Base-by-base conservation (phyloP, 2,113 vertebrate genomes). In the Dicentrarchus labrax region DNA sequence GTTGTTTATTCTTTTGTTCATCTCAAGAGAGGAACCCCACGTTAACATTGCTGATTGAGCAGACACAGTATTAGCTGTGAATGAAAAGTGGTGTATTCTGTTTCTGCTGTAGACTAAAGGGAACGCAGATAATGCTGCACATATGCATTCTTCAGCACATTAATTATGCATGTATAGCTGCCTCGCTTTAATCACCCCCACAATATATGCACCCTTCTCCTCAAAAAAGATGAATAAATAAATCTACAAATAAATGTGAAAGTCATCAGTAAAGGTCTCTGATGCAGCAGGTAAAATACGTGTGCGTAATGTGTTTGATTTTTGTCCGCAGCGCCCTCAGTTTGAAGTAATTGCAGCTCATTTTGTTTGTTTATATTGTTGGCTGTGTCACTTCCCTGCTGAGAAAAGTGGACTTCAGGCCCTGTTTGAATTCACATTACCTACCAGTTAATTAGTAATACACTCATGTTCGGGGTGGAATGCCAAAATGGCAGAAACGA, bases 331-430 rank as follows among this genome's bases (percentile, higher is more conserved):
- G 56, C 24, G 1, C 16, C 19, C 24, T 71, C 59, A 3, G 5
- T 71, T 73, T 86, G 82, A 24, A 54, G 68, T 74, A 80, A 80
- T 80, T 77, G 19, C 0, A 4, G 68, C 54, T 76, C 68, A 78
- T 83, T 87, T 70, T 57, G 78, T 83, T 84, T 82, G 72, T 85
- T 90, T 83, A 68, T 80, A 47, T 76, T 68, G 41, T 73, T 57
- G 62, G 70, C 70, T 72, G 56, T 79, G 76, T 80, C 79, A 83
- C 48, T 47, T 66, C 71, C 83, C 83, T 45, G 66, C 68, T 70
- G 69, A 81, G 80, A 30, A 54, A 82, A 79, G 76, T 83, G 61
- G 50, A 86, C 73, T 66, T 62, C 54, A 41, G 48, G 54, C 22
- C 2, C 70, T 68, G 75, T 76, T 89, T 86, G 64, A 86, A 83